Evolutionary conservation across 2,888 invertebrate genomes (phyloP).

Genomic region (Oxycera nigricornis): DNA sequence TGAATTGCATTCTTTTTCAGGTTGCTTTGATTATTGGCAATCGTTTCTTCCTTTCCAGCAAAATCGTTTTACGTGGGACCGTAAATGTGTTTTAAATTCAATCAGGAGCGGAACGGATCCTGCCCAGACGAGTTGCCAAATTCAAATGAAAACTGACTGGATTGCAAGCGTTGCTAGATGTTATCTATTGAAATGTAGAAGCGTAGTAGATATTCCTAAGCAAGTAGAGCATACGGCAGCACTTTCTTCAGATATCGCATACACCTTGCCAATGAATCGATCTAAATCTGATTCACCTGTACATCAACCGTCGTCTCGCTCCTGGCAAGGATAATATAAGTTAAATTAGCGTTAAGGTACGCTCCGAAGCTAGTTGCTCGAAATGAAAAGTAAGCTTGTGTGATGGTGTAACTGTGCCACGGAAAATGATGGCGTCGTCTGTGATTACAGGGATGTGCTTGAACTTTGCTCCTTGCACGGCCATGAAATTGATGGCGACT

Average conservation of each 20-base stretch:
- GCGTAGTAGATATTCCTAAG: background rate
- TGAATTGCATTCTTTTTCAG: background rate
- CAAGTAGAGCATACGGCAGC: background rate
- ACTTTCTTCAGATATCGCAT: background rate
- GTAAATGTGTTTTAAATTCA: background rate
- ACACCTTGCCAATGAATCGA: background rate
- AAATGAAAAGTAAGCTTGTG: conserved; percentile 20
- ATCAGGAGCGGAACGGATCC: background rate
- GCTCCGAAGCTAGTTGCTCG: background rate
- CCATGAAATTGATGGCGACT: conserved; percentile 29
- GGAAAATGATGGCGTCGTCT: conserved; percentile 10
- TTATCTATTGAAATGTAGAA: no score
- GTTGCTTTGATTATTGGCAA: conserved; percentile 1
- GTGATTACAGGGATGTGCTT: conserved; percentile 10
- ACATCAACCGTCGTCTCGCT: background rate
- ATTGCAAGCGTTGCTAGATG: background rate
- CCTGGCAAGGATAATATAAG: background rate
- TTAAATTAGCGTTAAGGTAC: background rate
- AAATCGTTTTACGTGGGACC: background rate
- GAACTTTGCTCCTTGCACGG: background rate
- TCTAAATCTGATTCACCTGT: background rate
- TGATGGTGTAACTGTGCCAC: background rate
- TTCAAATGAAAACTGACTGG: background rate
- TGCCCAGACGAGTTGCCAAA: background rate
- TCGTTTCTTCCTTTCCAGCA: background rate